Percentiles rank a stretch among this genome's conserved stretches.
Conservation (phyloP, 2,888 invertebrate species). For the Pterostichus madidus region DNA sequence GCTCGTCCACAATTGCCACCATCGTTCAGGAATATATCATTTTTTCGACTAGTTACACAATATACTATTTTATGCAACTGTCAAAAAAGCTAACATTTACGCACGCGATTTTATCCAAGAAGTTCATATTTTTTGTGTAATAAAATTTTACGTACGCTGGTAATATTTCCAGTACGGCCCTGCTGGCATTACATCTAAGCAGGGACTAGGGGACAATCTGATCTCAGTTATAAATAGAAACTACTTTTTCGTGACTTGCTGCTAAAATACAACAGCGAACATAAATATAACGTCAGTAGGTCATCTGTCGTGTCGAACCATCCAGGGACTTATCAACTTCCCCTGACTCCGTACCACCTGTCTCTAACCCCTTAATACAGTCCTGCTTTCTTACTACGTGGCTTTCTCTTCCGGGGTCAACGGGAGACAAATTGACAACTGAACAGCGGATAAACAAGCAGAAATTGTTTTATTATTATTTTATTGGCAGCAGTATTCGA, state of each 20-base stretch:
- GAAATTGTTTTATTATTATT: constrained; percentile 18
- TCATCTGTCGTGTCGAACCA: constrained; percentile 12
- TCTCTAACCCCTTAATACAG: background rate
- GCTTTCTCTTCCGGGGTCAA: constrained; percentile 16
- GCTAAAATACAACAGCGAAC: constrained; percentile 46
- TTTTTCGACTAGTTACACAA: no score
- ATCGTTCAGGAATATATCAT: no score
- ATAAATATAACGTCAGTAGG: constrained; percentile 59
- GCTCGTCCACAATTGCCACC: no score
- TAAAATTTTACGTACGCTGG: no score
- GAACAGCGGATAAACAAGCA: background rate
- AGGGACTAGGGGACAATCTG: constrained; percentile 26
- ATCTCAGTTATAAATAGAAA: constrained; percentile 39
- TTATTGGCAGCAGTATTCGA: background rate
- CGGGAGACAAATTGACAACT: constrained; percentile 9
- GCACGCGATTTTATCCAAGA: no score
- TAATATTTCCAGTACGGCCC: background rate
- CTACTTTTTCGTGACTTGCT: constrained; percentile 29
- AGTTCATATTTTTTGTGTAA: background rate
- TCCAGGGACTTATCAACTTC: constrained; percentile 1
- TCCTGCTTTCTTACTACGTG: background rate
- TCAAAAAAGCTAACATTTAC: no score
- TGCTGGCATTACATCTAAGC: constrained; percentile 3
- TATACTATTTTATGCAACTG: background rate
- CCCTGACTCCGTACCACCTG: background rate